These are phyloP conservation scores for Mustelus asterias DNA, from an alignment of 2,113 vertebrate genomes.

Conservation along the genomic window DNA sequence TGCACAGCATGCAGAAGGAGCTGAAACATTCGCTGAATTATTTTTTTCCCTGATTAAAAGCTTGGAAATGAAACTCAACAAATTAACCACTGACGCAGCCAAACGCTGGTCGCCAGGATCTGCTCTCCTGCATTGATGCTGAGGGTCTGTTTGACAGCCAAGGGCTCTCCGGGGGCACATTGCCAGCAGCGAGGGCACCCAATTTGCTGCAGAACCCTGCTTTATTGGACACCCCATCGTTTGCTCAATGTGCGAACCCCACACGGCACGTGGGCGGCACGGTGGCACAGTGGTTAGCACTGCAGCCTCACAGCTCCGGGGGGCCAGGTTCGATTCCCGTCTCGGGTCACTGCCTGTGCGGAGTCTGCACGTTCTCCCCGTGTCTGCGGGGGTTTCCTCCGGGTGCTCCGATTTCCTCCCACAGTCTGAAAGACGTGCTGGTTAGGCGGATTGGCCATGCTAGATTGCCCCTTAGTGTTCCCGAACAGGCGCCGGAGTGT, in stretches of 20 bases:
- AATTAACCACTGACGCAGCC: neutral
- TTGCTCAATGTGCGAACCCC: no score
- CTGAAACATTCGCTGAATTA: neutral
- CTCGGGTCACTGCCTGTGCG: no score
- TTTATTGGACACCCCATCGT: neutral
- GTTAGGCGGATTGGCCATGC: no score
- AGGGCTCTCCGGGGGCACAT: neutral
- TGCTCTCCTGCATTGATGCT: neutral
- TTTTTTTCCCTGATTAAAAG: constrained; percentile 1
- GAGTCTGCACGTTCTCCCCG: no score
- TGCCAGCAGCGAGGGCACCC: neutral
- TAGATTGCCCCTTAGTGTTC: no score
- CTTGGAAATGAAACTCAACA: neutral
- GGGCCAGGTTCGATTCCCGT: no score
- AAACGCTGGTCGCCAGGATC: neutral
- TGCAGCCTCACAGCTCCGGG: no score
- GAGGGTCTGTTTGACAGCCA: neutral
- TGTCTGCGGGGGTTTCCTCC: no score
- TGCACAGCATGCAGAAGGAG: neutral
- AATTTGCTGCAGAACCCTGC: neutral
- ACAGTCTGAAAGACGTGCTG: no score
- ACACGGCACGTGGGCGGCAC: neutral
- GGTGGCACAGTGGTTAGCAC: no score
- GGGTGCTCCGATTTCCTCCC: no score
- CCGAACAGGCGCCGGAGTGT: no score